Evolutionary conservation across 2,888 invertebrate genomes (phyloP).

Genomic region (Eugnorisma glareosa): DNA sequence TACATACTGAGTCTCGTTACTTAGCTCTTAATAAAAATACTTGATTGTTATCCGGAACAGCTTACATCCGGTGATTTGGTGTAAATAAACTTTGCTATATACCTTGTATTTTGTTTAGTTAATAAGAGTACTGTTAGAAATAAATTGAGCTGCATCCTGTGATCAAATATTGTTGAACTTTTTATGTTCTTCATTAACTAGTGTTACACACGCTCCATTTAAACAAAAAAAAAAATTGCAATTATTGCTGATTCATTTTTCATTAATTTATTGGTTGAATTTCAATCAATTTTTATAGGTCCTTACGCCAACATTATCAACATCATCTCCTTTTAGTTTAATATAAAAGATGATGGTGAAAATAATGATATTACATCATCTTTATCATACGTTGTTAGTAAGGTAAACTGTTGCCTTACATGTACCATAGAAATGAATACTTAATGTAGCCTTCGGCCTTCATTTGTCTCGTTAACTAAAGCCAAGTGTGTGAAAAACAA

Average conservation of each 20-base stretch:
- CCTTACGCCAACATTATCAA: neutral
- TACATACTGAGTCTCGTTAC: neutral
- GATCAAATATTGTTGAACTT: no score
- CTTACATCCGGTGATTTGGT: slow-evolving; percentile 32
- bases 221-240: neutral
- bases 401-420: neutral
- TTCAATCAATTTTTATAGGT: neutral
- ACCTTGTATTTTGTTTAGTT: neutral
- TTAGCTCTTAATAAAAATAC: slow-evolving; percentile 26
- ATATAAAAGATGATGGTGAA: neutral
- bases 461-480: neutral
- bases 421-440: neutral
- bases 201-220: neutral
- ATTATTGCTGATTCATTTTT: neutral
- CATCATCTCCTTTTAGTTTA: neutral
- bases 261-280: neutral
- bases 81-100: slow-evolving; percentile 20
- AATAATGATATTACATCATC: neutral
- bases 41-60: slow-evolving; percentile 46
- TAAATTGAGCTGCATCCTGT: neutral
- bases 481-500: neutral
- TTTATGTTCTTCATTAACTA: neutral
- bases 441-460: neutral
- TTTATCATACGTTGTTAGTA: neutral
- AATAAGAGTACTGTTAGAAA: slow-evolving; percentile 1